Conservation (phyloP, 2,797 vertebrate genomes). For the Enteromius mattozi region DNA sequence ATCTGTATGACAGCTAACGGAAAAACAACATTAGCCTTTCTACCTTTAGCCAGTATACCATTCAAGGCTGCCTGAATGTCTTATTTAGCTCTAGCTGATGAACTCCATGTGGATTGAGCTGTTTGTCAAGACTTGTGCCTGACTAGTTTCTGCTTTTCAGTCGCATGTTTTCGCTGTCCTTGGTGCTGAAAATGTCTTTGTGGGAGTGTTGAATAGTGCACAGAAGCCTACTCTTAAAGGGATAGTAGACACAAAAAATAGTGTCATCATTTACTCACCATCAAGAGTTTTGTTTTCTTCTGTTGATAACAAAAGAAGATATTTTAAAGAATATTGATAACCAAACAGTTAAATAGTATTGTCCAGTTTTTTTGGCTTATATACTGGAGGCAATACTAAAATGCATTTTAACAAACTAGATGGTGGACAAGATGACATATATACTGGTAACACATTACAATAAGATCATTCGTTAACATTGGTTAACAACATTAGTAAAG, state of each 20-base stretch:
- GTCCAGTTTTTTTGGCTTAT: not conserved
- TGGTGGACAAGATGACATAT: not conserved
- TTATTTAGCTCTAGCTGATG: conserved; percentile 25
- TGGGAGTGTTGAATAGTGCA: conserved; percentile 1
- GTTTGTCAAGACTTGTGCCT: conserved; percentile 12
- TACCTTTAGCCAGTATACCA: conserved; percentile 24
- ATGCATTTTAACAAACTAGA: not conserved
- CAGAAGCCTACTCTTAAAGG: not conserved
- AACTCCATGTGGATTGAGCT: not conserved
- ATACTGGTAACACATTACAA: too few relatives aligned
- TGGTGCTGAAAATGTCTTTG: conserved; percentile 43
- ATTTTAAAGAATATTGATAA: not conserved
- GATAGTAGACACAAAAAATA: not conserved
- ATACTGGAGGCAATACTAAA: not conserved
- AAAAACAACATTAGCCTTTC: conserved; percentile 38
- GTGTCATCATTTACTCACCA: not conserved
- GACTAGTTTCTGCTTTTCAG: conserved; percentile 26
- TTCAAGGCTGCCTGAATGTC: conserved; percentile 7
- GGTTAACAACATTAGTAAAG: too few relatives aligned
- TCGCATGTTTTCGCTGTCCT: conserved; percentile 32
- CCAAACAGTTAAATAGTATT: not conserved
- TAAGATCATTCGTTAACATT: too few relatives aligned
- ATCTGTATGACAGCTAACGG: conserved; percentile 28
- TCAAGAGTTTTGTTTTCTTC: not conserved
- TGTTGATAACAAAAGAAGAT: not conserved